Base-by-base conservation (phyloP, 1,140 invertebrate species). In the Rhyacophila brunnea region DNA sequence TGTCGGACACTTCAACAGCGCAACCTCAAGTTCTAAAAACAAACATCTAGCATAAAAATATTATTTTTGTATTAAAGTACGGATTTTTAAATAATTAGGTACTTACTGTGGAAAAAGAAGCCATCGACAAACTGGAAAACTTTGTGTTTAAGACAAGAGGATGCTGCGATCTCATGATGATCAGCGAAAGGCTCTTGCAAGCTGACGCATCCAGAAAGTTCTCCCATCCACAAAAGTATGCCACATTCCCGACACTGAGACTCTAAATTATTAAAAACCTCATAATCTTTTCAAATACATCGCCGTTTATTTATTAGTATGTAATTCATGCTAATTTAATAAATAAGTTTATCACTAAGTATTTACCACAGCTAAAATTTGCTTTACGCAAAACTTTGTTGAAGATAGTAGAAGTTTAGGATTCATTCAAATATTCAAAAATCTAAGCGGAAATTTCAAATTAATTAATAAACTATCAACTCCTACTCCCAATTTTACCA, bases 141-240 rank as follows among this genome's bases (percentile, higher is more conserved):
- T 13, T 44, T 10, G 50, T 43, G 1, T 23, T 43, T 6, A 53
- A 13, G 1, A 13, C 1, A 14, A 53, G 23, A 5, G 50, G 50
- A 43, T 34, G 40, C 14, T 53, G 50, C 9, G 50, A 42, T 9
- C 50, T 53, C 50, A 53, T 53, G 13, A 53, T 53, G 14, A 53
- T 44, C 1, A 53, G 40, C 7, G 50, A 53, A 10, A 53, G 20
- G 23, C 20, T 44, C 15, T 53, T 53, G 13, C 50, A 42, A 10
- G 44, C 17, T 17, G 38, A 20, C 1, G 40, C 14, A 11, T 53
- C 40, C 6, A 13, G 20, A 15, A 43, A 32, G 2, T n/a, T 32
- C 14, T 53, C 50, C 50, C 50, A 53, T 1, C 50, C 50, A 11
- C 50, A 53, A 1, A 6, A 13, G 23, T 53, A 53, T 11, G 50